These are phyloP conservation scores for Anser cygnoides DNA, from an alignment of 2,113 vertebrate species.

Conservation along the genomic window DNA sequence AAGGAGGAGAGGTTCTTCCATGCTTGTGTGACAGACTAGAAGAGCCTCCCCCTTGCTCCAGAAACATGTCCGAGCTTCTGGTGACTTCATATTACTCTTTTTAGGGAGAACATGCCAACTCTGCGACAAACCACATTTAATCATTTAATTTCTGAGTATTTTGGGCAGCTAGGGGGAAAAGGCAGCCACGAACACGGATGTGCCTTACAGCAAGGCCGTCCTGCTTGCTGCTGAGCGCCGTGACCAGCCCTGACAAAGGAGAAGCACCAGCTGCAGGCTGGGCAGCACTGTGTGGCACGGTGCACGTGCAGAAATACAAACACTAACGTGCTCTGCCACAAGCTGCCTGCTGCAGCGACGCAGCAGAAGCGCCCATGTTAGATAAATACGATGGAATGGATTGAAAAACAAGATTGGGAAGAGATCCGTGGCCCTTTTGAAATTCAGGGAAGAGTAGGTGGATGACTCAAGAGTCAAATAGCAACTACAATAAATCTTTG, in stretches of 20 bases:
- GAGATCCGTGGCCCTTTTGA: background rate
- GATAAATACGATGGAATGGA: background rate
- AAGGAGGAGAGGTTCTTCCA: background rate
- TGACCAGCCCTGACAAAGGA: background rate
- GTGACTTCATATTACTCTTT: background rate
- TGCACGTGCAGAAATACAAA: background rate
- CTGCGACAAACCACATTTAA: background rate
- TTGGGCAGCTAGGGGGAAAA: background rate
- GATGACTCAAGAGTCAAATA: background rate
- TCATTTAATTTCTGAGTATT: rapidly evolving
- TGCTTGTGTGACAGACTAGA: background rate
- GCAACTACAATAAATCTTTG: background rate
- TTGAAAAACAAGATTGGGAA: background rate
- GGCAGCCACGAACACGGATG: background rate
- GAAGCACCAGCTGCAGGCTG: background rate
- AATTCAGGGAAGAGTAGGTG: background rate
- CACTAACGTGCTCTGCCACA: background rate
- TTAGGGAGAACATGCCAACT: background rate
- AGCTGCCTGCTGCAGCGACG: background rate
- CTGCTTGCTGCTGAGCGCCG: background rate
- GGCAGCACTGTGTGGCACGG: background rate
- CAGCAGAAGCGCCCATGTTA: background rate
- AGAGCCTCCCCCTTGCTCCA: background rate
- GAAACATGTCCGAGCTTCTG: background rate
- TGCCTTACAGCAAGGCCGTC: background rate